Conservation (phyloP, 1,140 invertebrate genomes). For the Drosophila eugracilis region DNA sequence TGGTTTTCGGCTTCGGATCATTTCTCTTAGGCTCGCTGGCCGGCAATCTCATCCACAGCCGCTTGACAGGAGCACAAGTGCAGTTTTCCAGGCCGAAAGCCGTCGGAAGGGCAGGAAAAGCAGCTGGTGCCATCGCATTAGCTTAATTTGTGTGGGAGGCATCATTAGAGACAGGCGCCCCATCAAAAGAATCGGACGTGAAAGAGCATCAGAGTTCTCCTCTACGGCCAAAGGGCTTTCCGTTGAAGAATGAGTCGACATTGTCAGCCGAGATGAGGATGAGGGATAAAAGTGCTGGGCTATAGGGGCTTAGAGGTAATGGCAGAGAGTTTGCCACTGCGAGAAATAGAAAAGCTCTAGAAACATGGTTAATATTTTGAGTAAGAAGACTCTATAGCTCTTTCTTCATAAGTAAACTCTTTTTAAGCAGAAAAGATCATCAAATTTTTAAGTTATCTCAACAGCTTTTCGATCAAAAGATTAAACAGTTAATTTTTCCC, state of each 20-base stretch:
- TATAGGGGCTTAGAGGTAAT: constrained; percentile 6
- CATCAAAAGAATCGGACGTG: constrained; percentile 64
- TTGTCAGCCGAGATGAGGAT: constrained; percentile 11
- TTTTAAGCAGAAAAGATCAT: too few relatives aligned
- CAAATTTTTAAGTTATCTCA: too few relatives aligned
- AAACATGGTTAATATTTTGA: too few relatives aligned
- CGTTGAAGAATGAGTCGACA: constrained; percentile 51
- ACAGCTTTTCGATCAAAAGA: too few relatives aligned
- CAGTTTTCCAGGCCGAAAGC: constrained; percentile 33
- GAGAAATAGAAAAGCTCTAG: too few relatives aligned
- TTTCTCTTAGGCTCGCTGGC: constrained; percentile 66
- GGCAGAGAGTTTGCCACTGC: background rate
- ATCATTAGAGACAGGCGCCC: constrained; percentile 61
- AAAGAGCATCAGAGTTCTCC: constrained; percentile 55
- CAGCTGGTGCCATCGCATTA: constrained; percentile 63
- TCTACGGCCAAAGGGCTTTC: constrained; percentile 44
- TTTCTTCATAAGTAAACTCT: too few relatives aligned
- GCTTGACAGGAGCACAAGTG: constrained; percentile 71
- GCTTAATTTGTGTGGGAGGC: constrained; percentile 76
- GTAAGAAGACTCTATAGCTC: too few relatives aligned
- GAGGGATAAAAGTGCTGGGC: background rate
- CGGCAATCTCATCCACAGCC: constrained; percentile 40
- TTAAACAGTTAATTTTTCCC: background rate
- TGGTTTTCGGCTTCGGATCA: constrained; percentile 67
- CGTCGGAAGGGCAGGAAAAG: constrained; percentile 5